Percentiles rank a stretch among this genome's conserved stretches.
Conservation (phyloP, 2,113 vertebrate genomes). For the Cephalopholis sonnerati region DNA sequence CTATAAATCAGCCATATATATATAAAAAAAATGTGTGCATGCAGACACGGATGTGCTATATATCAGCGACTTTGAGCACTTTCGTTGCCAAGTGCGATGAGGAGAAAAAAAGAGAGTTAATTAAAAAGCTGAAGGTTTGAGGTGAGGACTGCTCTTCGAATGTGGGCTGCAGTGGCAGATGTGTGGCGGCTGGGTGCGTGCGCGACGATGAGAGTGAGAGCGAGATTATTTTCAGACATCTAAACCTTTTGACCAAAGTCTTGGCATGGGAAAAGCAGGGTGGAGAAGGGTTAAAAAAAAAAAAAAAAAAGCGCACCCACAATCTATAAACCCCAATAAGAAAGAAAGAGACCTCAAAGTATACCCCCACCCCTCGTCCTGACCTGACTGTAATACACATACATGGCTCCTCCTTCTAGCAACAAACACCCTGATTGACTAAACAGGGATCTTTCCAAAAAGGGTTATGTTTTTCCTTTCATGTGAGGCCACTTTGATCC, state of each 20-base stretch:
- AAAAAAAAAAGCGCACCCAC: slow-evolving; percentile 44
- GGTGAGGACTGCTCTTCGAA: slow-evolving; percentile 64
- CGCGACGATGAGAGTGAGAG: slow-evolving; percentile 49
- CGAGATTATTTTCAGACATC: slow-evolving; percentile 80
- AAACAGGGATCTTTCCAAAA: slow-evolving; percentile 34
- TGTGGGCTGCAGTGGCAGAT: slow-evolving; percentile 72
- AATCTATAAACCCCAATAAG: slow-evolving; percentile 67
- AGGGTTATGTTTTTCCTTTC: slow-evolving; percentile 38
- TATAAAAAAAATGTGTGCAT: slow-evolving; percentile 33
- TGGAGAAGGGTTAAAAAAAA: slow-evolving; percentile 53
- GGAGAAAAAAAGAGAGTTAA: slow-evolving; percentile 55
- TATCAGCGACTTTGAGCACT: slow-evolving; percentile 49
- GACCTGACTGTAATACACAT: slow-evolving; percentile 33
- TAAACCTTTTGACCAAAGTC: slow-evolving; percentile 65
- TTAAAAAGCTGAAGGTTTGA: slow-evolving; percentile 78
- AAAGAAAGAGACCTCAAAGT: slow-evolving; percentile 55
- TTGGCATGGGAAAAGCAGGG: slow-evolving; percentile 62
- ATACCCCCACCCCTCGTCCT: slow-evolving; percentile 3
- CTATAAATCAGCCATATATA: slow-evolving; percentile 37
- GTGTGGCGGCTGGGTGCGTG: slow-evolving; percentile 38
- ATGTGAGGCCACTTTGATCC: slow-evolving; percentile 66
- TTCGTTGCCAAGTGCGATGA: slow-evolving; percentile 39
- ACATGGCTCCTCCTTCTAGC: slow-evolving; percentile 16
- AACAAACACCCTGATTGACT: slow-evolving; percentile 47
- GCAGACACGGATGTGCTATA: slow-evolving; percentile 54